These are phyloP conservation scores for Dioctria linearis DNA, from an alignment of 2,888 invertebrate genomes.

Conservation along the genomic window DNA sequence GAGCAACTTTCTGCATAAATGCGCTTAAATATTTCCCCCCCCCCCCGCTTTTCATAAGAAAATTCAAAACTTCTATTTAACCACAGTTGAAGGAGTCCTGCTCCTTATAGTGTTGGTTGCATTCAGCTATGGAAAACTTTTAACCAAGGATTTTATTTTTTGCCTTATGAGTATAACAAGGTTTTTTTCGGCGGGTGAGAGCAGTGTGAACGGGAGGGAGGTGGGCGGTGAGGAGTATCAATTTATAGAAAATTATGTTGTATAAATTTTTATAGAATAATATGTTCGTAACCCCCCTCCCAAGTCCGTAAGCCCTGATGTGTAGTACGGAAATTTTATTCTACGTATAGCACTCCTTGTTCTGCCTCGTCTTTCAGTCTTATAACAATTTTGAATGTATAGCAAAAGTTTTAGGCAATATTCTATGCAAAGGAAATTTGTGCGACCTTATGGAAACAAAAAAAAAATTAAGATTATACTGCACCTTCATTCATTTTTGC, in stretches of 20 bases:
- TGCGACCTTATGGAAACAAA: not conserved
- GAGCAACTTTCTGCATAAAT: slow-evolving; percentile 42
- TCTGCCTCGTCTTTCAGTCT: too few relatives aligned
- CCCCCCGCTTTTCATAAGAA: not conserved
- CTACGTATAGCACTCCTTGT: too few relatives aligned
- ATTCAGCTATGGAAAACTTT: slow-evolving; percentile 29
- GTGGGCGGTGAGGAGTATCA: not conserved
- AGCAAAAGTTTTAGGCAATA: slow-evolving; percentile 24
- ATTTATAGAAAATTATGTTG: slow-evolving; percentile 28
- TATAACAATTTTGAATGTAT: not conserved
- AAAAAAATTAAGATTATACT: too few relatives aligned
- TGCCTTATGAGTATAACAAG: not conserved
- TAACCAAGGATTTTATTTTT: slow-evolving; percentile 18
- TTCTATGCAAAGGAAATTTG: not conserved
- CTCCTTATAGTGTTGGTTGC: slow-evolving; percentile 11
- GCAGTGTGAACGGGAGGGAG: too few relatives aligned
- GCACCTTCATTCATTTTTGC: slow-evolving; percentile 15
- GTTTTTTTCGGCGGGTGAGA: too few relatives aligned
- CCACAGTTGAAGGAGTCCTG: not conserved
- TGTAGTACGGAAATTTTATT: too few relatives aligned
- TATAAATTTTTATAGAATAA: not conserved
- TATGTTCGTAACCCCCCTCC: not conserved
- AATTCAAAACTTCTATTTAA: slow-evolving; percentile 24
- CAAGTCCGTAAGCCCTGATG: not conserved
- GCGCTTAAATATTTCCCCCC: slow-evolving; percentile 38